Base-by-base conservation (phyloP, 2,888 invertebrate species). In the Cordilura impudica region DNA sequence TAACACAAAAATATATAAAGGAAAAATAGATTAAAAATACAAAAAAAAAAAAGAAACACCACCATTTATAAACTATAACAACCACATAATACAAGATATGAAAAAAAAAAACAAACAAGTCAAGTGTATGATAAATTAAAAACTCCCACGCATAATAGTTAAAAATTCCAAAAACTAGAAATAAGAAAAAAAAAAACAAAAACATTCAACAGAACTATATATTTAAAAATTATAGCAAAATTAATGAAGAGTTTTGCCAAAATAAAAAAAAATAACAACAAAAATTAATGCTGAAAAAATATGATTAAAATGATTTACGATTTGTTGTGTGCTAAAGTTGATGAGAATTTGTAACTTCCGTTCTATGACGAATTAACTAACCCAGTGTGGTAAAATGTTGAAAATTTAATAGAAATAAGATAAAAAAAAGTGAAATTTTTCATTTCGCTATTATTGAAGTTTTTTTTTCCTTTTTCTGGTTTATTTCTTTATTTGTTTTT, bases 281-380 rank as follows among this genome's bases (percentile, higher is more conserved):
- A 10, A 18, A 23, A 16, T 66, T 49, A 35, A 54, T 23, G n/a
- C 4, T 10, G 21, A 67, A 26, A 58, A 51, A 21, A 31, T 69
- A 29, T 31, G 16, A 26, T 19, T 49, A 65, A 70, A 70, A 70
- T 70, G 49, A 73, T 73, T 51, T 18, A 66, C 58, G 56, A 63
- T 70, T 51, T 58, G n/a, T 60, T 29, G 1, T 69, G n/a, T 14
- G 35, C 4, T 31, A 31, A 58, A 45, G 82, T 83, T 85, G 83
- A 84, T 83, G 86, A 75, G 43, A 75, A 80, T 63, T 76, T 72
- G 76, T 72, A 45, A 65, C 76, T 80, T 80, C 79, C 76, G 76
- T 58, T 67, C 39, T 26, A 26, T 70, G 54, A 39, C n/a, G 21
- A 65, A 47, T 29, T 35, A 47, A 47, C 26, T 19, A 51, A 31